Evolutionary conservation across 2,797 vertebrate species (phyloP), one percentile per base, ranked within the genome.

Genomic region (Gephyroberyx darwinii): DNA sequence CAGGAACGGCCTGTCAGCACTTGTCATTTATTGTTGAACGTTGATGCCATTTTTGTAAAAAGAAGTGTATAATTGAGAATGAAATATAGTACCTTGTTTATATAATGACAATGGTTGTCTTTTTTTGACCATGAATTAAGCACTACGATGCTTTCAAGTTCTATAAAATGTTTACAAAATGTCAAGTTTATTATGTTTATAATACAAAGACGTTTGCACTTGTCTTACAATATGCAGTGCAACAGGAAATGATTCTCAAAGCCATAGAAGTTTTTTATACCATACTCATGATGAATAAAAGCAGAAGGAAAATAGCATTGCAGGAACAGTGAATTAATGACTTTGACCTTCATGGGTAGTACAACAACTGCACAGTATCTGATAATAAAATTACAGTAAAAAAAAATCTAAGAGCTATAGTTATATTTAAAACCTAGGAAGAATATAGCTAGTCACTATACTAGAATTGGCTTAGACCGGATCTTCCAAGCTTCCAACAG

Each of bases 141-240:
- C 33, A 59, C 30, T 1, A 37, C 56, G 4, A 67, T 74, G 19
- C 8, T 13, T 81, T 53, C 20, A 75, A 47, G 57, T 80, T 87
- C 85, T 89, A 86, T 55, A 89, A 93, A 92, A 91, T 64, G 26
- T 80, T 86, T 87, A 91, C 82, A 90, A 91, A 92, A 89, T 65
- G 19, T 47, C 64, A 53, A 43, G 26, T 81, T 66, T 68, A 80
- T 80, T 73, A n/a, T 57, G 57, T 81, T 65, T 54, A 65, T 87
- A 65, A 87, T 80, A 85, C 78, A 87, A 87, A 90, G 53, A 77
- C 35, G 54, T 57, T 61, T 69, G 22, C 16, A 60, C 53, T 60
- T 48, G 17, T 57, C 14, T 80, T 47, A 65, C 30, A 55, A 22
- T 22, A 70, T 69, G 41, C 26, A 31, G 52, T 60, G 39, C 20